Base-by-base conservation (phyloP, 2,888 invertebrate genomes). In the Tuberolachnus salignus region DNA sequence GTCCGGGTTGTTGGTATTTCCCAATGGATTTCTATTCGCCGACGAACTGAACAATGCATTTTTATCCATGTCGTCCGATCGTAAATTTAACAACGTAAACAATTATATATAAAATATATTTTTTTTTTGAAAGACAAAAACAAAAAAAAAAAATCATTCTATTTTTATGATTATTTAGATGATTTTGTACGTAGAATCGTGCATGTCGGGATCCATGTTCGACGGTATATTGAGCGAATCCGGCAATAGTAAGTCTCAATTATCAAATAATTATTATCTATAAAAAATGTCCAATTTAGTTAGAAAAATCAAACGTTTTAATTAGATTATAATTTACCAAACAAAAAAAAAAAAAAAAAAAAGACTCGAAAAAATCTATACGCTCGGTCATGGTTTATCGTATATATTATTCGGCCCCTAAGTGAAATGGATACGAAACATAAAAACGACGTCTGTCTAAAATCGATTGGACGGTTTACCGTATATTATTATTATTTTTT, bases 181-280 rank as follows among this genome's bases (percentile, higher is more conserved):
- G 85, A 87, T 89, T 34, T 84, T 90, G 80, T 90, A 89, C 84
- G 83, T 90, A 80, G 90, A 90, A 84, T 88, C 90, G 4, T 90
- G 90, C 84, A 88, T 89, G 83, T 88, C 88, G 55, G 90, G 90
- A 21, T 89, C 89, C 4, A 89, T 90, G 88, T 90, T 90, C 84
- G 85, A 87, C 57, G 84, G 86, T 44, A 83, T 89, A n/a, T 84
- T 89, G 44, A 86, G 88, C 0, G 84, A 85, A 21, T 84, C 88
- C 83, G 85, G 87, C 81, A 87, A 87, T 83, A 86, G 88, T 89
- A 84, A 84, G 84, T 84, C 13, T 34, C 10, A 21, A 11, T 55
- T 11, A 21, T 34, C 3, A 34, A 4, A 34, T 4, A 34, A 34
- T 34, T 3, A 34, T 34, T 34, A 34, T 34, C 6, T 6, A 34